Evolutionary conservation across 2,888 invertebrate genomes (phyloP), one percentile per base, ranked within the genome.

Genomic region (Mythimna pallens): DNA sequence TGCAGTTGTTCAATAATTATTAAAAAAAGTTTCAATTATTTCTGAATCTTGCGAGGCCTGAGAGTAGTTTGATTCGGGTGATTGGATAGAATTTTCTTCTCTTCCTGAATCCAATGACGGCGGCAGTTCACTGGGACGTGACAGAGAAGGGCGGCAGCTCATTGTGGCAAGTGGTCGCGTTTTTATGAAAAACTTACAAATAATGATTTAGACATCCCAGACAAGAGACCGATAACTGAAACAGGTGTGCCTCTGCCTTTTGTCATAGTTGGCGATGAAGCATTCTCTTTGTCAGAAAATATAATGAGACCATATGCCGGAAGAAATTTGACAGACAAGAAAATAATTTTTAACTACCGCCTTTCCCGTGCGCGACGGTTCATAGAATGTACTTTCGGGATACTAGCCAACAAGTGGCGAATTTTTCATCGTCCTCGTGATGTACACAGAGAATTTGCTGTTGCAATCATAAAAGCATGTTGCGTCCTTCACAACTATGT

Each of bases 191-290:
- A 50, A 59, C 72, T 78, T 63, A 43, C 66, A 62, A 67, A 75
- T 63, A 70, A 75, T 70, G 20, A 70, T 55, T 50, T 78, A 22
- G 65, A 78, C 52, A 66, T 78, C 8, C 78, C 70, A 68, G 62
- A n/a, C 62, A 55, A 68, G 9, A 73, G 22, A 59, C 59, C 59
- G n/a, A 68, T 68, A 50, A 62, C 61, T 47, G 72, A 68, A 69
- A 69, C 61, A 62, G 65, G 69, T 61, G 43, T 25, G 25, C 25
- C 25, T 25, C 25, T 54, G 43, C 54, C 81, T 25, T 76, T 65
- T 62, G 73, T 81, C 36, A 58, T 78, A 57, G 78, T 81, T 43
- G 81, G 78, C 61, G 78, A 81, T 76, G 76, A 76, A 65, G 76
- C 76, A 65, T 80, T 80, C 59, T 67, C 69, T 36, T 58, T 76